Base-by-base conservation (phyloP, 2,888 invertebrate genomes). In the Hypomecis punctinalis region DNA sequence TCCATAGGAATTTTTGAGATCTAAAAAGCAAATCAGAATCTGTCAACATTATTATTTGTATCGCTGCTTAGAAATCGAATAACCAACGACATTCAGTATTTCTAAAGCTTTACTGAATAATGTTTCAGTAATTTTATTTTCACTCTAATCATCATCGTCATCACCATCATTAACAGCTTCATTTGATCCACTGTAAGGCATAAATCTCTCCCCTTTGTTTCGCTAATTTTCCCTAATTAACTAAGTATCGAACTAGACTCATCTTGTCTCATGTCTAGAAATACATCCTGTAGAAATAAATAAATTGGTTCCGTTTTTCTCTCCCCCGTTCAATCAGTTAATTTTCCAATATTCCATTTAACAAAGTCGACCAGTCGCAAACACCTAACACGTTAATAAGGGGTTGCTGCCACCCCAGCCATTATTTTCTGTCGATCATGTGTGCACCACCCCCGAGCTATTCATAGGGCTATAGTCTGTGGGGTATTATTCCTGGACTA, bases 391-490 rank as follows among this genome's bases (percentile, higher is more conserved):
- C 45, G 59, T 55, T 54, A 58, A 63, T 55, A 59, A 55, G 55
- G 59, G 59, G 56, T 45, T 11, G 46, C 37, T 49, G 40, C 49
- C 54, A 35, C 49, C 59, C 60, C 42, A 6, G 33, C 49, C 40
- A 64, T 64, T 64, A 46, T 60, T 51, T n/a, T 51, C 11, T 47
- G 55, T 40, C 60, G 47, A 56, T 64, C 63, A 60, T 64, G 63
- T 59, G 36, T 46, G 59, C 37, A 11, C 49, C 61, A 10, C 47
- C 54, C 54, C 42, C 35, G 46, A 42, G 9, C 56, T 60, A 64
- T 60, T 64, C 60, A 64, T 36, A 45, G 54, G 37, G 35, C 40
- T 52, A 43, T 54, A 46, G 7, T 23, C 46, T 23, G 13, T 36
- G 4, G 56, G 23, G 46, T n/a, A 23, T 39, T 56, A 37, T 46